Conservation (phyloP, 2,113 vertebrate species). For the Sitta europaea region DNA sequence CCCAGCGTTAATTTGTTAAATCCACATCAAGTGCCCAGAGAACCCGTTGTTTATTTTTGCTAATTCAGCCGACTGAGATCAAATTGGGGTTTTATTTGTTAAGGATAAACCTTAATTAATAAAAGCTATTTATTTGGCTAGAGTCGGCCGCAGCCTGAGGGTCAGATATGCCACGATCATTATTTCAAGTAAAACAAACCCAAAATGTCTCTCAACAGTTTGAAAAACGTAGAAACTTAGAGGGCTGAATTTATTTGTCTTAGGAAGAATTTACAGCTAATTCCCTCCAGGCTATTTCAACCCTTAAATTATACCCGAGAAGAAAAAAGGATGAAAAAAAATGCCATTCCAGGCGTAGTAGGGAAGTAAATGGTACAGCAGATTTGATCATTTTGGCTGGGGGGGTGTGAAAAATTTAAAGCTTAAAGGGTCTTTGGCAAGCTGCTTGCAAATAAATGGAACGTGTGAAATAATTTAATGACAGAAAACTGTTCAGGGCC, state of each 20-base stretch:
- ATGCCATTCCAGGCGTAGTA: neutral
- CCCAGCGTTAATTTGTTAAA: constrained; percentile 80
- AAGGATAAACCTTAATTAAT: constrained; percentile 81
- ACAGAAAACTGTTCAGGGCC: neutral
- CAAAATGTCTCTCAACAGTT: constrained; percentile 62
- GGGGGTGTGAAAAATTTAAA: constrained; percentile 5
- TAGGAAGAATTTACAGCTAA: constrained; percentile 78
- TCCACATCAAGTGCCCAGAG: constrained; percentile 71
- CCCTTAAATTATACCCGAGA: constrained; percentile 68
- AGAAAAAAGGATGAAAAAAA: neutral
- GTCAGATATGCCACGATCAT: constrained; percentile 68
- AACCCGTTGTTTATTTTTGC: constrained; percentile 76
- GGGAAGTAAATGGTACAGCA: constrained; percentile 5
- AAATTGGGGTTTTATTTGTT: constrained; percentile 64
- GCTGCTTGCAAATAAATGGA: constrained; percentile 24
- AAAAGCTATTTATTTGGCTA: constrained; percentile 82
- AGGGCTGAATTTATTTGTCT: constrained; percentile 78
- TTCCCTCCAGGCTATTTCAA: constrained; percentile 74
- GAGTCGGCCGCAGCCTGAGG: constrained; percentile 42
- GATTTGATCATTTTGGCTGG: constrained; percentile 30
- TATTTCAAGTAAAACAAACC: constrained; percentile 78
- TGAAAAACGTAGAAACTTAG: constrained; percentile 41
- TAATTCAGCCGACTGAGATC: constrained; percentile 63
- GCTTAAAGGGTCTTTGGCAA: constrained; percentile 59
- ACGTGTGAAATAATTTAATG: constrained; percentile 59